Evolutionary conservation across 2,797 vertebrate genomes (phyloP).

Genomic region (Spinibarbus caldwelli): DNA sequence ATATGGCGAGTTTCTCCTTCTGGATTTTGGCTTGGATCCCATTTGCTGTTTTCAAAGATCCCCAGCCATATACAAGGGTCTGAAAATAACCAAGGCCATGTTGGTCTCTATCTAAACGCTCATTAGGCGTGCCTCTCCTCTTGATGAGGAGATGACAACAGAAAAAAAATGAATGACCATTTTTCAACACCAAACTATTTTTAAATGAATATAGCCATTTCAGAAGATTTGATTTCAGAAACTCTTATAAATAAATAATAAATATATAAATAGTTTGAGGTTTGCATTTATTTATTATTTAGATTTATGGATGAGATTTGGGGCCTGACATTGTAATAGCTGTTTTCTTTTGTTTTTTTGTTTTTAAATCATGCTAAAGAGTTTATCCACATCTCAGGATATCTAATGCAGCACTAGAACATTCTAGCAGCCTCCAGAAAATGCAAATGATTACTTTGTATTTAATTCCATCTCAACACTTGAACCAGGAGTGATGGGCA

Average conservation of each 20-base stretch:
- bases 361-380: background rate
- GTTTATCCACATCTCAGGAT: constrained; percentile 4
- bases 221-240: too few relatives aligned
- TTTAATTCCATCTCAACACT: constrained; percentile 1
- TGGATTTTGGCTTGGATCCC: constrained; percentile 70
- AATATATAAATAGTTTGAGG: background rate
- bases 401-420: constrained; percentile 6
- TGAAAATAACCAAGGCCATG: constrained; percentile 70
- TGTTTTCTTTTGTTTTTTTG: too few relatives aligned
- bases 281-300: background rate
- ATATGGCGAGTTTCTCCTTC: constrained; percentile 65
- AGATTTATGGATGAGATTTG: background rate
- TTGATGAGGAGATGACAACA: constrained; percentile 57
- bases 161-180: background rate
- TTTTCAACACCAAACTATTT: background rate
- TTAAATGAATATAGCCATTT: background rate
- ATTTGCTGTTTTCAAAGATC: constrained; percentile 71
- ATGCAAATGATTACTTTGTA: constrained; percentile 3
- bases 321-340: background rate
- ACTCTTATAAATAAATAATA: background rate
- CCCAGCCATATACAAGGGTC: constrained; percentile 65
- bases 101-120: constrained; percentile 67
- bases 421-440: constrained; percentile 30
- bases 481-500: background rate
- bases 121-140: constrained; percentile 30